A percentile compares a stretch with the other conserved stretches of the same genome.
Evolutionary conservation across 2,888 invertebrate species (phyloP).

Genomic region (Lycophotia porphyrea): DNA sequence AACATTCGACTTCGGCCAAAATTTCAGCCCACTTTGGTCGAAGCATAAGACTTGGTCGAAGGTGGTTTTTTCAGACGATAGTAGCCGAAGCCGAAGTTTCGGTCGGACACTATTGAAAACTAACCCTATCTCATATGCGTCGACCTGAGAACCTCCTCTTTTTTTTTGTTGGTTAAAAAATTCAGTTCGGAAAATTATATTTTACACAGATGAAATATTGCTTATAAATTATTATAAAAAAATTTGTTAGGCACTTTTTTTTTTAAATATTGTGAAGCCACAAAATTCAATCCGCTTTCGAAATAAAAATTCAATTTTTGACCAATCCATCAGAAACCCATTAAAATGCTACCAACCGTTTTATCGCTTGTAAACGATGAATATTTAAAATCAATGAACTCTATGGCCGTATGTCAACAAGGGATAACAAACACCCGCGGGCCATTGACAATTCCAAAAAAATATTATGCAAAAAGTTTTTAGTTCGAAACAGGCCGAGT

Average conservation of each 20-base stretch:
- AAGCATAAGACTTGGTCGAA: too few species aligned
- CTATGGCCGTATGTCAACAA: constrained; percentile 42
- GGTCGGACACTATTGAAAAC: too few species aligned
- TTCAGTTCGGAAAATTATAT: too few species aligned
- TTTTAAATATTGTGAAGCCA: not conserved
- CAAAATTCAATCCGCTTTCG: not conserved
- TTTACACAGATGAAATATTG: too few species aligned
- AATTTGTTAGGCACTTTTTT: not conserved
- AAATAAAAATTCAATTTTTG: constrained; percentile 8
- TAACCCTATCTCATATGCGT: too few species aligned
- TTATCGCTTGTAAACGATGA: constrained; percentile 51
- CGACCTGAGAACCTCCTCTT: too few species aligned
- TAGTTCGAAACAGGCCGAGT: not conserved
- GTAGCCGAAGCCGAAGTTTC: too few species aligned
- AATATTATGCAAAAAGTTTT: not conserved
- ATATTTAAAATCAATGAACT: constrained; percentile 65
- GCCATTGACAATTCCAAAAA: not conserved
- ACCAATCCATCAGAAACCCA: constrained; percentile 9
- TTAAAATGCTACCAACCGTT: constrained; percentile 34
- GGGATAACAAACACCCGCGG: constrained; percentile 27
- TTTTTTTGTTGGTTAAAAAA: too few species aligned
- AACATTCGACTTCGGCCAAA: too few species aligned
- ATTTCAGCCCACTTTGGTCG: too few species aligned
- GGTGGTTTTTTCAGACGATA: too few species aligned
- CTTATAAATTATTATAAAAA: too few species aligned